These are phyloP conservation scores for Napeogenes sylphis DNA, from an alignment of 2,888 invertebrate genomes.

Conservation along the genomic window DNA sequence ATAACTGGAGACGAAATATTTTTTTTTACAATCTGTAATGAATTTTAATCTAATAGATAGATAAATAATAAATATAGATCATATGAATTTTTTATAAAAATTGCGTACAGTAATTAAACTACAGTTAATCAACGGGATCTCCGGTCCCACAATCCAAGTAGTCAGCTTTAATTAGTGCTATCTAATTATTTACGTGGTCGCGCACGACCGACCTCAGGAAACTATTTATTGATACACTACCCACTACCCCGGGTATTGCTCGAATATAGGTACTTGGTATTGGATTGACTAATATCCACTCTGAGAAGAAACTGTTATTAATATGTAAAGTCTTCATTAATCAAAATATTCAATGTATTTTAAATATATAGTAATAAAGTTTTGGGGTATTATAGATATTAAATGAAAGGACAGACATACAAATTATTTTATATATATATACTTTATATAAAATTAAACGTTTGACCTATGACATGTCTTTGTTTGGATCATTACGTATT, in stretches of 20 bases:
- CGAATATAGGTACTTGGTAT: neutral
- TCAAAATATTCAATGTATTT: too few species aligned
- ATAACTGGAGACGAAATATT: too few species aligned
- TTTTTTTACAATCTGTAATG: too few species aligned
- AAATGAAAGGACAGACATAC: neutral
- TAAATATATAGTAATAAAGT: too few species aligned
- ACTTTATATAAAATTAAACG: neutral
- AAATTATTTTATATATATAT: constrained; percentile 2
- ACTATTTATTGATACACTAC: constrained; percentile 42
- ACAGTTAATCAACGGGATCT: constrained; percentile 28
- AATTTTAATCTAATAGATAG: neutral
- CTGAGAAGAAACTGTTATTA: too few species aligned
- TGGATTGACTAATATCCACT: too few species aligned
- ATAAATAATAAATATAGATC: neutral
- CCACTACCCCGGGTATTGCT: neutral
- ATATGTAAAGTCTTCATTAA: too few species aligned
- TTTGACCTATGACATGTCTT: constrained; percentile 32
- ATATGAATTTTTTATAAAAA: neutral
- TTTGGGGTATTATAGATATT: neutral
- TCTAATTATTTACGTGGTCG: constrained; percentile 67
- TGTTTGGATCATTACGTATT: constrained; percentile 30
- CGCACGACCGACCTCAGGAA: constrained; percentile 54
- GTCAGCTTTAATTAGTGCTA: constrained; percentile 65
- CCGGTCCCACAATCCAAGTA: constrained; percentile 33
- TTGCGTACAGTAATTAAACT: constrained; percentile 9